phyloP scores from a whole-genome alignment of 30 jellyfish, hydroid and myxozoan genomes.

The Morbakka virulenta region DNA sequence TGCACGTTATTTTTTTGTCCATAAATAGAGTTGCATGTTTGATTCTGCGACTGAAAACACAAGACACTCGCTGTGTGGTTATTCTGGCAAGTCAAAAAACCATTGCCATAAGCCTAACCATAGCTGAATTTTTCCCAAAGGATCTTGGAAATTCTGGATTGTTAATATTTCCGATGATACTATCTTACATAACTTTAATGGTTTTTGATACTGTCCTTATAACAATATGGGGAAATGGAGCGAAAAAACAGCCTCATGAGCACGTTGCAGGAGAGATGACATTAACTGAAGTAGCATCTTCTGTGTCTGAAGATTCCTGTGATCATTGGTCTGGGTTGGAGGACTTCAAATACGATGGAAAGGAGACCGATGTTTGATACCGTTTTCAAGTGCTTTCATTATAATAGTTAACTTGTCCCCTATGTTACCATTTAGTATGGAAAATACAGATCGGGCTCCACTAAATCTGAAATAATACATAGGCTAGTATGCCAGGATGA shows the following conservation, averaged over 20 bases:
- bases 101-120: conserved; percentile 68
- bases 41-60: conserved; percentile 39
- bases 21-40: conserved; percentile 55
- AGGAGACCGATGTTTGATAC: not conserved
- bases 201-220: conserved; percentile 75
- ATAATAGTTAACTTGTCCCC: no score
- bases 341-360: not conserved
- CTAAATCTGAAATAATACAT: no score
- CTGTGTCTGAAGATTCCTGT: not conserved
- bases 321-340: not conserved
- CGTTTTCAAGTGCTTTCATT: no score
- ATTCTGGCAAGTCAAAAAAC: conserved; percentile 90
- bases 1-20: conserved; percentile 57
- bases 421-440: no score
- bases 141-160: conserved; percentile 81
- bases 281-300: not conserved
- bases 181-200: conserved; percentile 70
- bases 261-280: not conserved
- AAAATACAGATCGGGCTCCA: no score
- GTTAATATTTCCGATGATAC: conserved; percentile 68
- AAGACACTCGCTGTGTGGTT: conserved; percentile 59
- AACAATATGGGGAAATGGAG: conserved; percentile 57
- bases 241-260: not conserved
- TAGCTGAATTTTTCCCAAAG: conserved; percentile 61
- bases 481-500: no score